These are phyloP conservation scores for Pterophyllum scalare DNA, from an alignment of 2,113 vertebrate genomes.

Conservation along the genomic window DNA sequence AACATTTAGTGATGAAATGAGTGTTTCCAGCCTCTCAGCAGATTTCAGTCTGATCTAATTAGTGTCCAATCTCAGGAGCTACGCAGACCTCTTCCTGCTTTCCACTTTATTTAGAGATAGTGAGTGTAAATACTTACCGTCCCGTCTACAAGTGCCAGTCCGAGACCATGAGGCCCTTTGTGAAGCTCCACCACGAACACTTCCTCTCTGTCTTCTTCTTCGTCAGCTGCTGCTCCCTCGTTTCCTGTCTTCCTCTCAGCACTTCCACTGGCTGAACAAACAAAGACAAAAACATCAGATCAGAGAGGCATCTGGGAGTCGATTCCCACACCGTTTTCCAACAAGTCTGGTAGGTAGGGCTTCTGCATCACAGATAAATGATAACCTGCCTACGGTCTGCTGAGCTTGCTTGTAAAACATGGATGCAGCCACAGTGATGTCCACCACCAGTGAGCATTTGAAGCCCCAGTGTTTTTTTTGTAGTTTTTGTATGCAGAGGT, in stretches of 20 bases:
- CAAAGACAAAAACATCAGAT: not conserved
- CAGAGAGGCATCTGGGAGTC: not conserved
- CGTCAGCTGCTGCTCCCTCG: conserved; percentile 4
- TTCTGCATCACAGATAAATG: not conserved
- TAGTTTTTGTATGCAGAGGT: not conserved
- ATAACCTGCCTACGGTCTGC: not conserved
- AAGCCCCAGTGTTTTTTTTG: not conserved
- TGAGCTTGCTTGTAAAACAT: not conserved
- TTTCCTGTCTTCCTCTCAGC: conserved; percentile 10
- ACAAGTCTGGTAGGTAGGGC: not conserved
- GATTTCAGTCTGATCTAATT: conserved; percentile 33
- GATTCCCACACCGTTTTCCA: not conserved
- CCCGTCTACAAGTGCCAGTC: conserved; percentile 83
- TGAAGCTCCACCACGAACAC: conserved; percentile 81
- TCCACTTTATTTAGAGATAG: not conserved
- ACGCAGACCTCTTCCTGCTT: not conserved
- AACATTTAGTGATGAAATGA: conserved; percentile 18
- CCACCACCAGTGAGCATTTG: not conserved
- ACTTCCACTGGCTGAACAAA: conserved; percentile 39
- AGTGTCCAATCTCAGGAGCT: not conserved
- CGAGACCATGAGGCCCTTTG: conserved; percentile 80
- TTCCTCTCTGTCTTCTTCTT: conserved; percentile 70
- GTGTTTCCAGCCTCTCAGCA: not conserved
- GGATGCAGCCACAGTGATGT: not conserved
- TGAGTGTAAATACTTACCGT: conserved; percentile 58